A percentile compares a stretch with the other conserved stretches of the same genome.
Evolutionary conservation across 2,888 invertebrate genomes (phyloP).

Genomic region (Fragum whitleyi): DNA sequence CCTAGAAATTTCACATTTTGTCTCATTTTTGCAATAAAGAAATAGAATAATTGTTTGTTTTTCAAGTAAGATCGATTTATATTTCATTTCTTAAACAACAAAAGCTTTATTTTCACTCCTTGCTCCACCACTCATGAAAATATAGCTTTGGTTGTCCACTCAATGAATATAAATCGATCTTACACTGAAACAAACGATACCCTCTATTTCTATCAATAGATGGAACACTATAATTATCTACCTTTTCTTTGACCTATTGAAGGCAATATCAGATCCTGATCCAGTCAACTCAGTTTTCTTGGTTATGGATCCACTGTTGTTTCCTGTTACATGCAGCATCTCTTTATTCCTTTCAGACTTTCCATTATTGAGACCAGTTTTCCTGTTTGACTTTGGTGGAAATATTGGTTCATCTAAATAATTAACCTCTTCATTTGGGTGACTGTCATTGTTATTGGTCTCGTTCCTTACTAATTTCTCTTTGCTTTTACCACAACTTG

Average conservation of each 20-base stretch:
- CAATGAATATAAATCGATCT: too few species aligned
- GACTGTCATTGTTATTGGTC: neutral
- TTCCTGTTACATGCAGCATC: slow-evolving; percentile 67
- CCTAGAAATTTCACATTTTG: too few species aligned
- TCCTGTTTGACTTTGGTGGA: neutral
- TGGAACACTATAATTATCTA: neutral
- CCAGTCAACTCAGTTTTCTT: slow-evolving; percentile 26
- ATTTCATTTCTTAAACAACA: too few species aligned
- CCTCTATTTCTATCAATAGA: too few species aligned
- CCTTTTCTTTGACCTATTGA: slow-evolving; percentile 62
- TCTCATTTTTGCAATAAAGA: too few species aligned
- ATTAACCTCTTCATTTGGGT: slow-evolving; percentile 10
- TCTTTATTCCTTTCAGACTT: neutral
- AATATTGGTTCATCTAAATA: neutral
- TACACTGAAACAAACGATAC: too few species aligned
- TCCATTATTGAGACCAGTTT: neutral
- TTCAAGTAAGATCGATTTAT: too few species aligned
- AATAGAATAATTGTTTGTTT: too few species aligned
- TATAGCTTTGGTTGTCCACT: too few species aligned
- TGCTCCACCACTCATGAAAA: too few species aligned
- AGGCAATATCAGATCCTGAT: slow-evolving; percentile 48
- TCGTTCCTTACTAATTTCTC: neutral
- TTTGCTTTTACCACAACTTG: too few species aligned
- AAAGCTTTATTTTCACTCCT: too few species aligned
- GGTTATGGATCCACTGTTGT: slow-evolving; percentile 68